Base-by-base conservation (phyloP, 2,888 invertebrate species). In the Mellilla xanthometata region DNA sequence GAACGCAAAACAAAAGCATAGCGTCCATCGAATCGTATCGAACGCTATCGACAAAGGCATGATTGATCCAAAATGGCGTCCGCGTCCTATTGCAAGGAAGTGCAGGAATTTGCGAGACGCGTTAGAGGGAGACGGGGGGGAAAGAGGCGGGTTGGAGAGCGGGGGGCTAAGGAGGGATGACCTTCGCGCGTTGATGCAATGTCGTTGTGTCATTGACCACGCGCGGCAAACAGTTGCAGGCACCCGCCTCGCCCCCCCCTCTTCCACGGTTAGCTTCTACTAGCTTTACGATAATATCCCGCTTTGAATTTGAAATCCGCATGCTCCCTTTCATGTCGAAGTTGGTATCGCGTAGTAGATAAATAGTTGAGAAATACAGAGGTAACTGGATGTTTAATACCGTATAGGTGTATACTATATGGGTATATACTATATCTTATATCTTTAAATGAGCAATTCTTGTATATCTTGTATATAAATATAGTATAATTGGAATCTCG, bases 181-280 rank as follows among this genome's bases (percentile, higher is more conserved):
- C 65, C 58, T 58, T 58, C 58, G 58, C 58, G 58, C 58, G 55
- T 58, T 58, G 58, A 58, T 58, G 58, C 88, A 87, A 87, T 86
- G 88, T 88, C 88, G 86, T 85, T 76, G 80, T 87, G 88, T 88
- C 88, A 89, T 89, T 89, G 88, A 58, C 58, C 58, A 58, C 49
- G 15, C 15, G 15, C 15, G 4, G 56, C 58, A 58, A 58, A 58
- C 58, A 58, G 58, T 58, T 58, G 58, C 62, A 70, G 56, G 62
- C 57, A 55, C 63, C 63, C 15, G 15, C 51, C 60, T 60, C 43
- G 63, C 39, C 59, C 48, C 49, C 56, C 51, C 50, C 55, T 52
- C 52, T 60, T 46, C 54, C 45, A 63, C 60, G 55, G 56, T 68
- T 61, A 62, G 70, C 61, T 68, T 69, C 68, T 54, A 54, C 56